Base-by-base conservation (phyloP, 2,888 invertebrate species). In the Cephalotes varians region DNA sequence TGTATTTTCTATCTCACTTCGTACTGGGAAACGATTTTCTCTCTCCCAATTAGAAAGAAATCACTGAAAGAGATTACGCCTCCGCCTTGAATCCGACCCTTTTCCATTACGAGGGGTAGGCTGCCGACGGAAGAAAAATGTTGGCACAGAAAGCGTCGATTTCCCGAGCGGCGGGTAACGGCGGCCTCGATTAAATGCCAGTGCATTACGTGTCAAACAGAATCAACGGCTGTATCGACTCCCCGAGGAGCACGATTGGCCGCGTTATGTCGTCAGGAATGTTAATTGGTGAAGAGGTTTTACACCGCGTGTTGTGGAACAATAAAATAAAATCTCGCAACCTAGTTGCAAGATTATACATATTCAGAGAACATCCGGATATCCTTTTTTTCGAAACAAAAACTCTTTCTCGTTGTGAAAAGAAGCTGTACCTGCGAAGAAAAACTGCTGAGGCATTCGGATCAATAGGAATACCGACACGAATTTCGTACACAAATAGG, bases 251-350 rank as follows among this genome's bases (percentile, higher is more conserved):
- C 37, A 54, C 83, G 62, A 82, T 10, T 65, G 73, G 51, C 51
- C 37, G 34, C 58, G 47, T 82, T 77, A 72, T 77, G 83, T 88
- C 67, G 73, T 84, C 72, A 81, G 21, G 67, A 56, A 60, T 49
- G 58, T 71, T 76, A 54, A 79, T 60, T 74, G 62, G 10, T 21
- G 58, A 28, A 65, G 73, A 40, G 60, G 44, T 56, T 49, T 49
- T 71, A 64, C 73, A 51, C 64, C 73, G 34, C 25, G 64, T 54
- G 37, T 58, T 28, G 28, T 5, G 37, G 4, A 76, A 64, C n/a
- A 51, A 51, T 28, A 15, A 49, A 28, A 37, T 62, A 28, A 62
- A 74, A 25, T 37, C 18, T 47, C 44, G 47, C 2, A 31, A 28
- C 21, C 18, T 65, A 60, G 18, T 60, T 15, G 47, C 54, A 15